Percentiles rank a stretch among this genome's conserved stretches.
Evolutionary conservation across 53 echinoderm and acorn worm genomes (phyloP).

Genomic region (Paracentrotus lividus): DNA sequence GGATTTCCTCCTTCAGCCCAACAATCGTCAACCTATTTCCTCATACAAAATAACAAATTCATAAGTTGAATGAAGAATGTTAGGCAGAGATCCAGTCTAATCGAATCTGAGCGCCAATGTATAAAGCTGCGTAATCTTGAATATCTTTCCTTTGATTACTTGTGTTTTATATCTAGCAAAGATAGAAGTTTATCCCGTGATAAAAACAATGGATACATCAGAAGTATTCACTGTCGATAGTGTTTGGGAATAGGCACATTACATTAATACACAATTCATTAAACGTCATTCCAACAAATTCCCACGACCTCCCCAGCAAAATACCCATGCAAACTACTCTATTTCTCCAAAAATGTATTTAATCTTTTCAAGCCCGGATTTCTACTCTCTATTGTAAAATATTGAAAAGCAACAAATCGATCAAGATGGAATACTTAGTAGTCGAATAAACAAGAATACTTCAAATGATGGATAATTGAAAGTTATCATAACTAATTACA

Average conservation of each 20-base stretch:
- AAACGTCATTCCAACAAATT: background rate
- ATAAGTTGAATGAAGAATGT: too few species aligned
- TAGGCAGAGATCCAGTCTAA: too few species aligned
- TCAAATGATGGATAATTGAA: constrained; percentile 13
- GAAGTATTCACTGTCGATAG: background rate
- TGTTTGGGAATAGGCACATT: constrained; percentile 46
- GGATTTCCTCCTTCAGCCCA: background rate
- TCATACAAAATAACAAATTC: background rate
- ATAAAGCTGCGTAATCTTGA: too few species aligned
- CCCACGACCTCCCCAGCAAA: background rate
- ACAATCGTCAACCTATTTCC: background rate
- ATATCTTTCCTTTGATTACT: too few species aligned
- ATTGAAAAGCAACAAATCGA: constrained; percentile 3
- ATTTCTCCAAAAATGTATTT: background rate
- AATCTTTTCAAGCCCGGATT: background rate
- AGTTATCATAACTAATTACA: constrained; percentile 55
- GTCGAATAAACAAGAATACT: background rate
- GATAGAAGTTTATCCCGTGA: background rate
- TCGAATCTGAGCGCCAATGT: too few species aligned
- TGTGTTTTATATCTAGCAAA: too few species aligned
- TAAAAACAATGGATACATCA: background rate
- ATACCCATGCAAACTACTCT: constrained; percentile 22
- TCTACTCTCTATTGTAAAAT: background rate
- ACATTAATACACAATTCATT: background rate
- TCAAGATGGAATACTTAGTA: background rate